A percentile compares a stretch with the other conserved stretches of the same genome.
phyloP scores from a whole-genome alignment of 1,140 invertebrate species.

The Gonioctena quinquepunctata region DNA sequence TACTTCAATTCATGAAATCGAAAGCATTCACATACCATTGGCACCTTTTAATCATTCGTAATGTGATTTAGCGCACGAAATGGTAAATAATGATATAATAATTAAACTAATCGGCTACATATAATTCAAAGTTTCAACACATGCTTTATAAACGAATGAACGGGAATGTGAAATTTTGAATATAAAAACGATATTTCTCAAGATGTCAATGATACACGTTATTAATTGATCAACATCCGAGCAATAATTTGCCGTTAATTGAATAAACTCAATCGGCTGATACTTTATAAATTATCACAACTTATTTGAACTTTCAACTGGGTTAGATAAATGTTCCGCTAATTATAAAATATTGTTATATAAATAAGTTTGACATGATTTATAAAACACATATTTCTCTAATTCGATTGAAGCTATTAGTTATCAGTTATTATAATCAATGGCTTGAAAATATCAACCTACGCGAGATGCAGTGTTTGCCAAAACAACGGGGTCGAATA shows the following conservation, averaged over 20 bases:
- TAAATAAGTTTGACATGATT: not conserved
- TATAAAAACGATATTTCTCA: not conserved
- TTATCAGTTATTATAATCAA: not conserved
- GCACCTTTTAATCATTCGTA: not conserved
- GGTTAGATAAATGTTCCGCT: not conserved
- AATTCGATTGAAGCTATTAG: not conserved
- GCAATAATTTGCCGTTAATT: not conserved
- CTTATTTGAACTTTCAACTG: not conserved
- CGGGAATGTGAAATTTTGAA: not conserved
- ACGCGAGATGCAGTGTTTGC: not conserved
- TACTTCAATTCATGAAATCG: not conserved
- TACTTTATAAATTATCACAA: not conserved
- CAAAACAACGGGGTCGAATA: not conserved
- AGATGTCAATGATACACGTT: not conserved
- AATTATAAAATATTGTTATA: conserved; percentile 1
- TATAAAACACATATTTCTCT: not conserved
- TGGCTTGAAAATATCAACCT: not conserved
- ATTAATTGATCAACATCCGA: not conserved
- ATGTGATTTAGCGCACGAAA: not conserved
- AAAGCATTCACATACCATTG: not conserved
- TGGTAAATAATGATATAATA: not conserved
- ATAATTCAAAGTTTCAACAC: not conserved
- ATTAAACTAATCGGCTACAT: not conserved
- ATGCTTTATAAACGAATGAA: not conserved
- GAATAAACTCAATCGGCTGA: not conserved